A percentile compares a stretch with the other conserved stretches of the same genome.
These are phyloP conservation scores for Fregetta grallaria DNA, from an alignment of 2,113 vertebrate genomes.

Conservation along the genomic window DNA sequence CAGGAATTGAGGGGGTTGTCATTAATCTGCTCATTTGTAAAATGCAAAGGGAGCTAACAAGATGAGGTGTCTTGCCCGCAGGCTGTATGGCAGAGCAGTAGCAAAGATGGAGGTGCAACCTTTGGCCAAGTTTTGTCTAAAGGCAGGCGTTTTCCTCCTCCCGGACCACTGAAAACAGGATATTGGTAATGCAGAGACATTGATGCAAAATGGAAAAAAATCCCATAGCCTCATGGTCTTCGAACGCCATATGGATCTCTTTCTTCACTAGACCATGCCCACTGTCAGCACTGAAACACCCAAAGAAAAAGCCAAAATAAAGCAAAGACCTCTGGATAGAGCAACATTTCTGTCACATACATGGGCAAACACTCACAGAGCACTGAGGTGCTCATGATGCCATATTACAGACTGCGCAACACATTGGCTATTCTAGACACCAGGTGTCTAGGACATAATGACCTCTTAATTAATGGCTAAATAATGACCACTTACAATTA, in stretches of 20 bases:
- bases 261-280: background rate
- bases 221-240: background rate
- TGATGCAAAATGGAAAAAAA: background rate
- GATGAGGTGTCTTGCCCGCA: background rate
- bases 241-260: background rate
- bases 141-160: background rate
- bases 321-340: background rate
- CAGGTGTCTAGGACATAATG: conserved; percentile 2
- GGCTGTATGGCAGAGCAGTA: background rate
- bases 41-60: background rate
- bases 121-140: background rate
- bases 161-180: background rate
- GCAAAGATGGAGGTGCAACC: background rate
- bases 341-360: background rate
- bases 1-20: background rate
- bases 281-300: background rate
- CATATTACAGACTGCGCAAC: background rate
- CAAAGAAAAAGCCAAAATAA: background rate
- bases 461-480: conserved; percentile 43
- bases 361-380: background rate
- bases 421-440: background rate
- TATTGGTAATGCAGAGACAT: background rate
- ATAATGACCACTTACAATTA: conserved; percentile 1
- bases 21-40: background rate
- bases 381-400: background rate